Conservation (phyloP, 2,113 vertebrate genomes). For the Patagioenas fasciata region DNA sequence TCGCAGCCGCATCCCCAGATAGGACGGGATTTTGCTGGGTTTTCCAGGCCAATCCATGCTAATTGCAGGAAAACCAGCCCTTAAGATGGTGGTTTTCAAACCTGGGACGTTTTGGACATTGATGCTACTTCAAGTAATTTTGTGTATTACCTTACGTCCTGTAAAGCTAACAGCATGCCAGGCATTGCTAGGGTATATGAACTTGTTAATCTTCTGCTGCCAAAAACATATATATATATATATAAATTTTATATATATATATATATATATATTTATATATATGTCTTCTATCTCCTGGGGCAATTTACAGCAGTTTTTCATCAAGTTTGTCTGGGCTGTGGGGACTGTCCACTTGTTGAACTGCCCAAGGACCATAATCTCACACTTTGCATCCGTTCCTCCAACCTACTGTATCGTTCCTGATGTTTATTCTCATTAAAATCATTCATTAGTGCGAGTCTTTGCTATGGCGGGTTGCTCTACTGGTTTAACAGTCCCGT, state of each 20-base stretch:
- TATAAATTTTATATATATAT: too few relatives aligned
- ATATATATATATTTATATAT: too few relatives aligned
- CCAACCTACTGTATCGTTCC: neutral
- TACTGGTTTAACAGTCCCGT: neutral
- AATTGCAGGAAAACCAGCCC: neutral
- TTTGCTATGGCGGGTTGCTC: neutral
- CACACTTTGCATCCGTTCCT: neutral
- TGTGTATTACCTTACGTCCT: neutral
- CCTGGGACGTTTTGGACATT: neutral
- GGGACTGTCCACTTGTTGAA: neutral
- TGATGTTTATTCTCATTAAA: neutral
- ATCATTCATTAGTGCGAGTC: neutral
- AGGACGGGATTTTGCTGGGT: neutral
- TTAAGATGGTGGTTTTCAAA: neutral
- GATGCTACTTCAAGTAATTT: neutral
- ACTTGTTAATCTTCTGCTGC: neutral
- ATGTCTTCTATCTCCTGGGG: too few relatives aligned
- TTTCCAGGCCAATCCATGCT: neutral
- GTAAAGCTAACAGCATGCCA: neutral
- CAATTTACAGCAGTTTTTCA: neutral
- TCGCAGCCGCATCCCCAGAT: neutral
- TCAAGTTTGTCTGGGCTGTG: neutral
- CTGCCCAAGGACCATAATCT: neutral
- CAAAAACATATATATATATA: too few relatives aligned
- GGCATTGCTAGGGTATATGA: neutral